phyloP scores from a whole-genome alignment of 2,797 vertebrate species.

The Pogonophryne albipinna region DNA sequence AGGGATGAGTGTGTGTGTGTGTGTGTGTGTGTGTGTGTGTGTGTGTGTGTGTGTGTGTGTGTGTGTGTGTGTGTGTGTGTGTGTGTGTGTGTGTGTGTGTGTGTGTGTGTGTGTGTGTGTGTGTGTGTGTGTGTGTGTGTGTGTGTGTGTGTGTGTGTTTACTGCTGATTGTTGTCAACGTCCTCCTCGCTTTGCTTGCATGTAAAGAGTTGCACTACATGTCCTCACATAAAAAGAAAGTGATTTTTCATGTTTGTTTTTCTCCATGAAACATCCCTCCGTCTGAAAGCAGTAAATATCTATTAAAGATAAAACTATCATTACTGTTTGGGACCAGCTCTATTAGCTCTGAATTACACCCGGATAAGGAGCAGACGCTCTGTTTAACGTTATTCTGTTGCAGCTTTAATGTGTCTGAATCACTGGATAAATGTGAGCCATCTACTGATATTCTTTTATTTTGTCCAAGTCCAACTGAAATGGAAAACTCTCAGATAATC shows the following conservation, averaged over 20 bases:
- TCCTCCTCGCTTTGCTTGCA: slow-evolving; percentile 54
- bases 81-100: too few species aligned
- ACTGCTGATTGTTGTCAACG: slow-evolving; percentile 27
- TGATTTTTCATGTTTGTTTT: not conserved
- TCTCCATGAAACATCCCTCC: slow-evolving; percentile 13
- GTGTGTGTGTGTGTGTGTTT: not conserved
- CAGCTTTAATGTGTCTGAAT: slow-evolving; percentile 51
- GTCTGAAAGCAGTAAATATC: slow-evolving; percentile 26
- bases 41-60: slow-evolving; percentile 9
- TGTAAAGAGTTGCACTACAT: slow-evolving; percentile 60
- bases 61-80: not conserved
- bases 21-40: not conserved
- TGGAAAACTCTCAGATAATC: too few species aligned
- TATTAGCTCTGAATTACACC: not conserved
- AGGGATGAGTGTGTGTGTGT: slow-evolving; percentile 15
- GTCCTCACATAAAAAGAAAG: slow-evolving; percentile 5
- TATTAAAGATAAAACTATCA: not conserved
- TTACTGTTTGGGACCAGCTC: slow-evolving; percentile 54
- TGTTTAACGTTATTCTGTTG: not conserved
- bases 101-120: too few species aligned
- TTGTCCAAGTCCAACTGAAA: slow-evolving; percentile 43
- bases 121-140: too few species aligned
- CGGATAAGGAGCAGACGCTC: slow-evolving; percentile 8
- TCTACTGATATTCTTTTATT: slow-evolving; percentile 50
- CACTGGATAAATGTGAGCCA: slow-evolving; percentile 71